Evolutionary conservation across 2,888 invertebrate genomes (phyloP).

Genomic region (Andrena trimmerana): DNA sequence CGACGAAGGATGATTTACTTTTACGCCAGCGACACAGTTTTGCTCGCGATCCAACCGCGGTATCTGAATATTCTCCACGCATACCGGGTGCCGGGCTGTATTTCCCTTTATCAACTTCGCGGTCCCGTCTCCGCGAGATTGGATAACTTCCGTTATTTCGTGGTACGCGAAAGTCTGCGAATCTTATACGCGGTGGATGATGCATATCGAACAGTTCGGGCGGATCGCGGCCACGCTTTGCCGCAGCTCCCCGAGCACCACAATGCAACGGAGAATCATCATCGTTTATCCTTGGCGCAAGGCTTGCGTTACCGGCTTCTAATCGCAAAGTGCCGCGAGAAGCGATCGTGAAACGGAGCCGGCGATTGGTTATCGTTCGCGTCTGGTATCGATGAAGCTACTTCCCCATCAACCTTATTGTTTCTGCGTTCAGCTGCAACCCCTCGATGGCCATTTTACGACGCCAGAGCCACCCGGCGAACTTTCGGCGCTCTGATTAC

Average conservation of each 20-base stretch:
- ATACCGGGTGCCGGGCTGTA: slow-evolving; percentile 24
- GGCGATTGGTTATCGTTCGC: slow-evolving; percentile 32
- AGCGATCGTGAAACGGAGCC: background rate
- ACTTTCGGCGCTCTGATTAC: slow-evolving; percentile 55
- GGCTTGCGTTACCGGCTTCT: background rate
- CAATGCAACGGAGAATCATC: background rate
- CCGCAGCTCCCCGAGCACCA: background rate
- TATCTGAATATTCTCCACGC: slow-evolving; percentile 56
- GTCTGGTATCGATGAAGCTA: background rate
- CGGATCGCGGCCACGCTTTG: slow-evolving; percentile 7
- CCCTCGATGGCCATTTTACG: slow-evolving; percentile 54
- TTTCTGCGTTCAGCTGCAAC: slow-evolving; percentile 32
- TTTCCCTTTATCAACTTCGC: slow-evolving; percentile 68
- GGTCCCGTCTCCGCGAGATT: slow-evolving; percentile 65
- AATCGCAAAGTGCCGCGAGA: background rate
- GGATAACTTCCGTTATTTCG: slow-evolving; percentile 74
- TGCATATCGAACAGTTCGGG: slow-evolving; percentile 66
- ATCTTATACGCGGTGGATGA: slow-evolving; percentile 67
- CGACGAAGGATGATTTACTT: slow-evolving; percentile 45
- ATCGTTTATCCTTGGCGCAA: background rate
- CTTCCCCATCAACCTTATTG: slow-evolving; percentile 48
- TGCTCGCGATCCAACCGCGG: slow-evolving; percentile 1
- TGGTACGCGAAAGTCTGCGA: slow-evolving; percentile 58
- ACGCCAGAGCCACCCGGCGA: slow-evolving; percentile 22
- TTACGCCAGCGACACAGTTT: slow-evolving; percentile 30